These are phyloP conservation scores for Drosophila rellima DNA, from an alignment of 2,888 invertebrate species.

Conservation along the genomic window DNA sequence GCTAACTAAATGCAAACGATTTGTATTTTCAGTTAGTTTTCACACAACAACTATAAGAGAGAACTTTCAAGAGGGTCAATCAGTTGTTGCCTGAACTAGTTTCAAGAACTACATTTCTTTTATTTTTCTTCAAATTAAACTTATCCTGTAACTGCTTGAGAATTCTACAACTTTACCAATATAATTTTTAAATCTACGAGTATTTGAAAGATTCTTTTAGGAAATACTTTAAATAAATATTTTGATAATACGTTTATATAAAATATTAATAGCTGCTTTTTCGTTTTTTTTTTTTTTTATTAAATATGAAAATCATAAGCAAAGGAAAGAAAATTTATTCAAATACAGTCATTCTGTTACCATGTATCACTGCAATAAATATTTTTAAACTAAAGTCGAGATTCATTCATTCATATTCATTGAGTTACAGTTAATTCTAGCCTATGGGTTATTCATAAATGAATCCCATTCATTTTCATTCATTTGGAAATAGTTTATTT, in stretches of 20 bases:
- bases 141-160: neutral
- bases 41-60: neutral
- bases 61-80: neutral
- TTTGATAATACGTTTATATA: neutral
- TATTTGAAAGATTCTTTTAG: neutral
- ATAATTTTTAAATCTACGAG: neutral
- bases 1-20: slow-evolving; percentile 55
- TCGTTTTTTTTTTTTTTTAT: no score
- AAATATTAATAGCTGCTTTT: no score
- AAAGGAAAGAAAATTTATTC: no score
- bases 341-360: neutral
- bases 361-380: neutral
- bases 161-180: neutral
- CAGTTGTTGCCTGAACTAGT: neutral
- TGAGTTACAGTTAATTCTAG: neutral
- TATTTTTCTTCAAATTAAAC: neutral
- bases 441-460: neutral
- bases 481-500: neutral
- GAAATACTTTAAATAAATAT: neutral
- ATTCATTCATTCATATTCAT: neutral
- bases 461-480: neutral
- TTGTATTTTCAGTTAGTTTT: slow-evolving; percentile 11
- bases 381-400: neutral
- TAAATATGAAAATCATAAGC: neutral
- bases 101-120: neutral